Percentiles rank a stretch among this genome's conserved stretches.
phyloP scores from a whole-genome alignment of 1,140 invertebrate species.

The Penaeus chinensis region DNA sequence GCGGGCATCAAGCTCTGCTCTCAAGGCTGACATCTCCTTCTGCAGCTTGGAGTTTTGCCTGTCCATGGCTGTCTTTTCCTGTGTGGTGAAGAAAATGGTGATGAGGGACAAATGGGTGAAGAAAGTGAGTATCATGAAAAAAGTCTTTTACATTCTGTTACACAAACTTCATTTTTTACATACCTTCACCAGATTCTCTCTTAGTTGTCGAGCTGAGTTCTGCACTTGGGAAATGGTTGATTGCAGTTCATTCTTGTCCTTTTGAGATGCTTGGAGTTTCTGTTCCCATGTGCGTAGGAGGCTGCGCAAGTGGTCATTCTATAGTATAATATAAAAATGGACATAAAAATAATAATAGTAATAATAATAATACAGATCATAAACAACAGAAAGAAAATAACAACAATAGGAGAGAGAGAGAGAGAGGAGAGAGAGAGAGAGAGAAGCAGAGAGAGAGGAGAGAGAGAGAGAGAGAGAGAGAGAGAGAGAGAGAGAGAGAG shows the following conservation, averaged over 20 bases:
- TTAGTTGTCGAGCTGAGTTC: constrained; percentile 20
- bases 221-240: constrained; percentile 23
- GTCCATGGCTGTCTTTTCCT: constrained; percentile 37
- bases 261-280: constrained; percentile 13
- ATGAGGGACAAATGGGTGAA: background rate
- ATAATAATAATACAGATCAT: too few relatives aligned
- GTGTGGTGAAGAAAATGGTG: background rate
- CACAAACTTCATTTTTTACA: background rate
- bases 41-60: constrained; percentile 4
- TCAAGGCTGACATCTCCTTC: background rate
- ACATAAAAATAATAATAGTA: background rate
- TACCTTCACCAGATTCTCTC: constrained; percentile 31
- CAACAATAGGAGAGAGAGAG: too few relatives aligned
- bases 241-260: constrained; percentile 26
- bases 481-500: too few relatives aligned
- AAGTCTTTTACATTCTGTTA: background rate
- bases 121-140: too few relatives aligned
- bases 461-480: too few relatives aligned
- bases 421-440: too few relatives aligned
- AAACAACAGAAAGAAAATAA: too few relatives aligned
- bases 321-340: background rate
- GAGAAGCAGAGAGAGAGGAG: too few relatives aligned
- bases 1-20: background rate
- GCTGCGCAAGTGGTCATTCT: constrained; percentile 34
- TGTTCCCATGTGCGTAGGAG: constrained; percentile 30